Conservation (phyloP, 2,797 vertebrate species). For the Sebastolobus alascanus region DNA sequence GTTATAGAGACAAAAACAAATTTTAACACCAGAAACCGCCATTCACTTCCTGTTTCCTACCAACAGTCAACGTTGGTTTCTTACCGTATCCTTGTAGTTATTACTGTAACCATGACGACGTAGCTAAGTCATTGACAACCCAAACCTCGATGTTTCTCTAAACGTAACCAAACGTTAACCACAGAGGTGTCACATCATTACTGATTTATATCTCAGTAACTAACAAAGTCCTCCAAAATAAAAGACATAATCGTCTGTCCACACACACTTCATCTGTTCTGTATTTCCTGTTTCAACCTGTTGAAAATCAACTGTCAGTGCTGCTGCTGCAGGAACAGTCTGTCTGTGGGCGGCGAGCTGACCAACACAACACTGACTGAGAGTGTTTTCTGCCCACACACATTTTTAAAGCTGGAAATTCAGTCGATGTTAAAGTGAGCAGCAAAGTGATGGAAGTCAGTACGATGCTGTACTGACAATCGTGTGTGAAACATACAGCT, state of each 20-base stretch:
- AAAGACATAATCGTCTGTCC: no score
- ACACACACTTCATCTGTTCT: not conserved
- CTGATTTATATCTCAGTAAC: not conserved
- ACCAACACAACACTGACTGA: not conserved
- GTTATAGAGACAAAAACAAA: no score
- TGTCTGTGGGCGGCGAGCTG: slow-evolving; percentile 1
- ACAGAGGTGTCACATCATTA: not conserved
- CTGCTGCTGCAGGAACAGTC: not conserved
- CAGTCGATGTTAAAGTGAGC: not conserved
- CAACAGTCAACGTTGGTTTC: not conserved
- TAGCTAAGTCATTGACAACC: not conserved
- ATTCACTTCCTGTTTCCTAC: no score
- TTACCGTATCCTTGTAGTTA: not conserved
- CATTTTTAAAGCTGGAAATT: not conserved
- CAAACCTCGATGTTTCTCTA: not conserved
- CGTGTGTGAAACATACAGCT: no score
- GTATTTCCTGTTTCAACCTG: not conserved
- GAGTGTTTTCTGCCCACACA: not conserved
- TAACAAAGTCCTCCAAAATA: not conserved
- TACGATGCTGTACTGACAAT: not conserved
- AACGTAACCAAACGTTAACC: not conserved
- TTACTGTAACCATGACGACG: not conserved
- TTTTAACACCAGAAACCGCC: no score
- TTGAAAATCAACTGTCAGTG: not conserved
- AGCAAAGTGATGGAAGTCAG: not conserved